phyloP scores from a whole-genome alignment of 2,113 vertebrate genomes.

The Petaurus breviceps region DNA sequence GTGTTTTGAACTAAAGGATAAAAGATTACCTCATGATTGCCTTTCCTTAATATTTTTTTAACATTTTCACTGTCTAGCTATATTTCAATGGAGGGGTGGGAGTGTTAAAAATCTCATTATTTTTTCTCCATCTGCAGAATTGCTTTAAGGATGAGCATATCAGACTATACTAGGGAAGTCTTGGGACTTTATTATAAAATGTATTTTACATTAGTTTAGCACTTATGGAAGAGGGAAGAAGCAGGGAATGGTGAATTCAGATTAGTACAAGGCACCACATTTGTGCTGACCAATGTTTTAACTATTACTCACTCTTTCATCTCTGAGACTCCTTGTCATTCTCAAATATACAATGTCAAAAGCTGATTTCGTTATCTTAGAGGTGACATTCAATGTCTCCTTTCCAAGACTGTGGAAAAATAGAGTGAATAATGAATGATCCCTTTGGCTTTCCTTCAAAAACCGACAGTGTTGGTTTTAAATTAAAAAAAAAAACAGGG shows the following conservation, averaged over 20 bases:
- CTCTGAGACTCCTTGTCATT: background rate
- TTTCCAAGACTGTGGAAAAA: background rate
- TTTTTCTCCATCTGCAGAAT: background rate
- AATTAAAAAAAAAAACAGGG: background rate
- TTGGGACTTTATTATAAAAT: constrained; percentile 10
- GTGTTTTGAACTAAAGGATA: background rate
- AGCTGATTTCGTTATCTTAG: background rate
- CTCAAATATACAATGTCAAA: background rate
- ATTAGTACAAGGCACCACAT: background rate
- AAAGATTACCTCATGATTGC: constrained; percentile 1
- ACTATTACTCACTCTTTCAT: background rate
- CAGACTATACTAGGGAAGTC: background rate
- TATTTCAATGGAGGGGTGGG: background rate
- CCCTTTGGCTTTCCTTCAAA: background rate
- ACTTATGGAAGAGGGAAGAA: background rate
- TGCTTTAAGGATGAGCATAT: background rate
- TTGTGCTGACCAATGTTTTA: background rate
- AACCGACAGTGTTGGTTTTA: background rate
- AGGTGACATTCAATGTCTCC: background rate
- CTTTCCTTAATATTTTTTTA: constrained; percentile 1
- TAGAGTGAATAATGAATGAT: background rate
- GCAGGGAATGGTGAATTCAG: background rate
- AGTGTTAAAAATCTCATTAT: constrained; percentile 24
- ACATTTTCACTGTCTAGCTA: constrained; percentile 34
- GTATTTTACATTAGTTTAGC: background rate